Conservation (phyloP, 1,140 invertebrate species). For the Drosophila rufa region DNA sequence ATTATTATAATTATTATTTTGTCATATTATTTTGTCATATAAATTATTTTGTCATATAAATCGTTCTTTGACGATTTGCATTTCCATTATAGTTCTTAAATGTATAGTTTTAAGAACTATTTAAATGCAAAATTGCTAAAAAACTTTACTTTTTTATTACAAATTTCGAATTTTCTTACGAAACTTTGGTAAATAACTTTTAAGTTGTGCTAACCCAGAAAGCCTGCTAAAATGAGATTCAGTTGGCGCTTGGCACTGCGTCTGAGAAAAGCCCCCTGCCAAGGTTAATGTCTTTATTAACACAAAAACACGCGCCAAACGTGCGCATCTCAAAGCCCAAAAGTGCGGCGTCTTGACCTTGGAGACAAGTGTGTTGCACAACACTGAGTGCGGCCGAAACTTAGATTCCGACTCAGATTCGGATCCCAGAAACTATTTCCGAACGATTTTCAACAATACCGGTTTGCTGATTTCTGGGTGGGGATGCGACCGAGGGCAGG, state of each 20-base stretch:
- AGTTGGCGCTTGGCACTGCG: slow-evolving; percentile 1
- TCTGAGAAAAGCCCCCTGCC: slow-evolving; percentile 20
- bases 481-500: background rate
- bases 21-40: no score
- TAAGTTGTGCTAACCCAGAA: slow-evolving; percentile 12
- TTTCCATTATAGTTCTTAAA: no score
- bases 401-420: slow-evolving; percentile 28
- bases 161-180: background rate
- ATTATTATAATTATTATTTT: no score
- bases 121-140: no score
- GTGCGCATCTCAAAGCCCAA: slow-evolving; percentile 23
- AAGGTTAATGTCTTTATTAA: slow-evolving; percentile 59
- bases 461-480: slow-evolving; percentile 48
- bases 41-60: no score
- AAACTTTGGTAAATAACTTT: background rate
- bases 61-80: no score
- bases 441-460: slow-evolving; percentile 51
- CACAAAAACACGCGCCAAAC: slow-evolving; percentile 38
- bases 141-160: background rate
- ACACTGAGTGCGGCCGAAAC: slow-evolving; percentile 7
- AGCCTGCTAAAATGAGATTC: slow-evolving; percentile 4
- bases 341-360: slow-evolving; percentile 44
- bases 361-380: slow-evolving; percentile 39
- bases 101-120: no score
- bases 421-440: slow-evolving; percentile 17